Evolutionary conservation across 2,797 vertebrate species (phyloP), one percentile per base, ranked within the genome.

Genomic region (Fratercula arctica): DNA sequence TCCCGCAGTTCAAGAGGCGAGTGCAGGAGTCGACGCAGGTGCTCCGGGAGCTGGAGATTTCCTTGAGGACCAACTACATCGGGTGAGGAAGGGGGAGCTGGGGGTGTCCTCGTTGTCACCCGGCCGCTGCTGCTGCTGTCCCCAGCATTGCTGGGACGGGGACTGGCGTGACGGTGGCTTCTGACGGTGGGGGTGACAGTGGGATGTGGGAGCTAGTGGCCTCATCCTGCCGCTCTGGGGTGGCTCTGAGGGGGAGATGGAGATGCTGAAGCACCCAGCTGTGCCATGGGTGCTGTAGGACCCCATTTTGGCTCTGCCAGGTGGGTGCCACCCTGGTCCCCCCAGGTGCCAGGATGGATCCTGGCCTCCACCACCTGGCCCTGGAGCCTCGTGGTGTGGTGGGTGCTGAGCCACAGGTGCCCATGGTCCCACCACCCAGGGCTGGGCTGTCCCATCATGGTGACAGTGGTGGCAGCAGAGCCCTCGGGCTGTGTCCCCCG

Each of bases 41-140:
- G 94, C 98, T 99, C 26, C 97, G 99, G 97, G 99, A 99, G 95
- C 96, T 99, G 97, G 99, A 99, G 97, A 99, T 99, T 89, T 99
- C 99, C 90, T 96, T 99, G 95, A 98, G 99, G 95, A 99, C 99
- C 91, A 99, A 99, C 97, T 98, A 99, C 89, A 99, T 99, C 0
- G 99, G 99, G 99, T 99, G 87, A 98, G 98, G 77, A 20, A 37
- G 10, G 39, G 21, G 13, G 46, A 61, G 10, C 23, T 6, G n/a
- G 25, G 43, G 37, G 17, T 35, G 66, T 46, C 89, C 48, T 51
- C 2, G 1, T 3, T 45, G 72, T 63, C 88, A 88, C 57, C 69
- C 1, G 2, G 37, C 24, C 0, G 0, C 68, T 61, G 78, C 59
- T 56, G 20, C 50, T 28, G 50, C 69, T 23, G 29, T 11, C 77